Evolutionary conservation across 2,113 vertebrate genomes (phyloP).

Genomic region (Malaclemys terrapin): DNA sequence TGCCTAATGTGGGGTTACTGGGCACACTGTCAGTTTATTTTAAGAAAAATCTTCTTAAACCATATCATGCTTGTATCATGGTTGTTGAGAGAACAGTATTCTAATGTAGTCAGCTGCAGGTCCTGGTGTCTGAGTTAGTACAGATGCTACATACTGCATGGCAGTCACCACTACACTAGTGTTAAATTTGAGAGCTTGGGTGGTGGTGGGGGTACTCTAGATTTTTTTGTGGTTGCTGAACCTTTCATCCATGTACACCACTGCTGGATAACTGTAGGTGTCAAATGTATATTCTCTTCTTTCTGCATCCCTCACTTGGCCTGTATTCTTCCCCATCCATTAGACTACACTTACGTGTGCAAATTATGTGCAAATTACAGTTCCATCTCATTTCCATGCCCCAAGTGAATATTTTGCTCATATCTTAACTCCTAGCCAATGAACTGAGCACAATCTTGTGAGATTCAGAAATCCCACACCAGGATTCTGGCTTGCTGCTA

Average conservation of each 20-base stretch:
- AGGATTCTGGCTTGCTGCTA: background rate
- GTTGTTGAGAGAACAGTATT: background rate
- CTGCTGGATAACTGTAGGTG: background rate
- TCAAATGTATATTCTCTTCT: background rate
- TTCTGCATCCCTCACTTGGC: background rate
- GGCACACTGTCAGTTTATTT: background rate
- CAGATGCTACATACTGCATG: background rate
- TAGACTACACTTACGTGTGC: background rate
- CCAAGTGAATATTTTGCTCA: background rate
- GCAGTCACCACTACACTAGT: background rate
- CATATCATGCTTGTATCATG: background rate
- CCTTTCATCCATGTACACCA: background rate
- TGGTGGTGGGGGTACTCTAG: background rate
- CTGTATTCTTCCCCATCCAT: background rate
- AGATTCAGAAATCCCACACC: background rate
- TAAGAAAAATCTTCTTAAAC: background rate
- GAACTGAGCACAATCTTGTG: background rate
- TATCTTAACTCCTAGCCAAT: background rate
- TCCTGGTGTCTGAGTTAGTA: background rate
- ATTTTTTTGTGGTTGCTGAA: background rate
- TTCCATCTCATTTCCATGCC: background rate
- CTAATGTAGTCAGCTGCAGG: background rate
- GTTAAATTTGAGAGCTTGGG: background rate
- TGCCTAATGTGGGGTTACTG: background rate
- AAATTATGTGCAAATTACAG: background rate